These are phyloP conservation scores for Sympetrum striolatum DNA, from an alignment of 2,888 invertebrate species.

Conservation along the genomic window DNA sequence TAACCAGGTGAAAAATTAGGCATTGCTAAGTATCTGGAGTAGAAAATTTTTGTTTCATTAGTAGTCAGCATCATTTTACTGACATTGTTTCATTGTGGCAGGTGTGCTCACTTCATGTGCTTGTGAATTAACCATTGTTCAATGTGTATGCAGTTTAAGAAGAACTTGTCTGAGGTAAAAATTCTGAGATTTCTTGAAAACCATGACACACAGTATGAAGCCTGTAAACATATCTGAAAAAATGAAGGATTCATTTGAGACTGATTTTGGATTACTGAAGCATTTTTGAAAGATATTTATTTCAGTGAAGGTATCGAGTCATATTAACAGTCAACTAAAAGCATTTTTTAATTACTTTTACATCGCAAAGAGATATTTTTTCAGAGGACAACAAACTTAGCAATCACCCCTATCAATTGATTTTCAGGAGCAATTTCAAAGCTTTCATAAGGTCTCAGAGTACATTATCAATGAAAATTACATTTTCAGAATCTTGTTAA, in stretches of 20 bases:
- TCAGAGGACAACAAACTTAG: background rate
- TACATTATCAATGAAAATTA: background rate
- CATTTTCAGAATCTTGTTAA: conserved; percentile 29
- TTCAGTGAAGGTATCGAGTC: background rate
- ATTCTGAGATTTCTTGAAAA: conserved; percentile 11
- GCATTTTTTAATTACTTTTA: background rate
- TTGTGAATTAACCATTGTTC: conserved; percentile 29
- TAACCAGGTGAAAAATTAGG: background rate
- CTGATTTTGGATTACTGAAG: background rate
- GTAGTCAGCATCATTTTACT: conserved; percentile 21
- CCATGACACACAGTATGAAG: background rate
- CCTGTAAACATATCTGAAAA: conserved; percentile 33
- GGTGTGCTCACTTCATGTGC: conserved; percentile 41
- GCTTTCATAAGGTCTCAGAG: background rate
- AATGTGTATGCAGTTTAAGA: conserved; percentile 16
- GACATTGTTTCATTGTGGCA: conserved; percentile 20
- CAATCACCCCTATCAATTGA: background rate
- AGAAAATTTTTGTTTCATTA: conserved; percentile 14
- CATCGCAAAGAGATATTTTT: background rate
- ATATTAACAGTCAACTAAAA: background rate
- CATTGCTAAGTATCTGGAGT: conserved; percentile 34
- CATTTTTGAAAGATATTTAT: background rate
- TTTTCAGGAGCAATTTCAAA: background rate
- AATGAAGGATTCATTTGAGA: conserved; percentile 29
- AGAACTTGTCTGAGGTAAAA: background rate